Evolutionary conservation across 1,140 invertebrate species (phyloP).

Genomic region (Brachionus paranguensis): DNA sequence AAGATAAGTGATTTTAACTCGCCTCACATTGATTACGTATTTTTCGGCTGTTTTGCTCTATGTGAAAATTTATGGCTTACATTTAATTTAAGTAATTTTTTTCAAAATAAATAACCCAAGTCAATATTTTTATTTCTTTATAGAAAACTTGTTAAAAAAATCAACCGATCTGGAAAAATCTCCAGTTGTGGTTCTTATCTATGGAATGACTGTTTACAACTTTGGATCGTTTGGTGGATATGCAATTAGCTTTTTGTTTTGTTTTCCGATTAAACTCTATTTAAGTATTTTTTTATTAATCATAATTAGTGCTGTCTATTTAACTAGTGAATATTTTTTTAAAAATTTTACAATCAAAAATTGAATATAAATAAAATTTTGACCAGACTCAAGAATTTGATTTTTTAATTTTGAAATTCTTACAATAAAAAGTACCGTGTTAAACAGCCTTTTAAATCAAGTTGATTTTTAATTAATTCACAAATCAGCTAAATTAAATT

Average conservation of each 20-base stretch:
- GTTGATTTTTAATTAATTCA: too few species aligned
- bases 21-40: not conserved
- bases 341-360: not conserved
- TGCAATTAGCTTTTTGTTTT: not conserved
- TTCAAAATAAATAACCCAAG: not conserved
- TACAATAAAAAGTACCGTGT: too few species aligned
- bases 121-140: not conserved
- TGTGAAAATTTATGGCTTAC: conserved; percentile 6
- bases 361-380: not conserved
- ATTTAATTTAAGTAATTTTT: not conserved
- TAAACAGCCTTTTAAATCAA: too few species aligned
- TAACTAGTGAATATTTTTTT: not conserved
- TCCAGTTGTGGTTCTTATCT: not conserved
- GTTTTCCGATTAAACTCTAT: not conserved
- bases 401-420: not conserved
- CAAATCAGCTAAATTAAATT: too few species aligned
- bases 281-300: not conserved
- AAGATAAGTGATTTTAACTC: not conserved
- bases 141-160: conserved; percentile 2
- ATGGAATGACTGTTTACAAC: not conserved
- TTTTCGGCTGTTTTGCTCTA: conserved; percentile 1
- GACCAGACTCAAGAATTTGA: too few species aligned
- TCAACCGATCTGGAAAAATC: conserved; percentile 4
- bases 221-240: not conserved
- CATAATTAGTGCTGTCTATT: not conserved